These are phyloP conservation scores for Mastacembelus armatus DNA, from an alignment of 2,797 vertebrate genomes.

Conservation along the genomic window DNA sequence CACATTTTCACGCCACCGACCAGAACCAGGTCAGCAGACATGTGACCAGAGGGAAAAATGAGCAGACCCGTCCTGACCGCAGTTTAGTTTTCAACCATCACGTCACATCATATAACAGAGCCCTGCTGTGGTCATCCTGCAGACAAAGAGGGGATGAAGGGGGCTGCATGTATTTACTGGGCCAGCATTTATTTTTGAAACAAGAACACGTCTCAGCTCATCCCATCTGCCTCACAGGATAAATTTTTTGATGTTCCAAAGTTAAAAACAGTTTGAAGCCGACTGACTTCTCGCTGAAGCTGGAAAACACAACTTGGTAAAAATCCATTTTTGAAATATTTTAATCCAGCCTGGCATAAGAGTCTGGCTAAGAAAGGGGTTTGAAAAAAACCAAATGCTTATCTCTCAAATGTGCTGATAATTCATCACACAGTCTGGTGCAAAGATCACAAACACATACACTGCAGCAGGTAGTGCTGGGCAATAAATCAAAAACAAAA, in stretches of 20 bases:
- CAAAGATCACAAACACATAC: too few relatives aligned
- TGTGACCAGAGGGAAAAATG: conserved; percentile 57
- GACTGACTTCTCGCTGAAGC: not conserved
- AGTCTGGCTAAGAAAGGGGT: too few relatives aligned
- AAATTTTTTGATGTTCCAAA: not conserved
- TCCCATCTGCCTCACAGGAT: not conserved
- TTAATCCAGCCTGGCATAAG: too few relatives aligned
- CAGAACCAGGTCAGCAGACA: conserved; percentile 58
- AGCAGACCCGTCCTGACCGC: conserved; percentile 35
- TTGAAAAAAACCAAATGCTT: too few relatives aligned
- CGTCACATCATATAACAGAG: conserved; percentile 39
- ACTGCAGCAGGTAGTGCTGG: too few relatives aligned
- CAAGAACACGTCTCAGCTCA: conserved; percentile 2
- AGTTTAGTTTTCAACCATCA: too few relatives aligned
- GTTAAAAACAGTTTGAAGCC: not conserved
- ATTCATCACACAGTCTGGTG: too few relatives aligned
- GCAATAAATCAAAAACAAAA: too few relatives aligned
- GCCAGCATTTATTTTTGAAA: not conserved
- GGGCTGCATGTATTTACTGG: not conserved
- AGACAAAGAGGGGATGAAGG: not conserved
- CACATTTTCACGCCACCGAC: conserved; percentile 30
- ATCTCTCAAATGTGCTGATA: too few relatives aligned
- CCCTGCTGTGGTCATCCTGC: conserved; percentile 29
- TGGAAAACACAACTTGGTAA: too few relatives aligned
- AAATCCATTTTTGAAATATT: too few relatives aligned